Conservation (phyloP, 2,888 invertebrate species). For the Cyaniris semiargus region DNA sequence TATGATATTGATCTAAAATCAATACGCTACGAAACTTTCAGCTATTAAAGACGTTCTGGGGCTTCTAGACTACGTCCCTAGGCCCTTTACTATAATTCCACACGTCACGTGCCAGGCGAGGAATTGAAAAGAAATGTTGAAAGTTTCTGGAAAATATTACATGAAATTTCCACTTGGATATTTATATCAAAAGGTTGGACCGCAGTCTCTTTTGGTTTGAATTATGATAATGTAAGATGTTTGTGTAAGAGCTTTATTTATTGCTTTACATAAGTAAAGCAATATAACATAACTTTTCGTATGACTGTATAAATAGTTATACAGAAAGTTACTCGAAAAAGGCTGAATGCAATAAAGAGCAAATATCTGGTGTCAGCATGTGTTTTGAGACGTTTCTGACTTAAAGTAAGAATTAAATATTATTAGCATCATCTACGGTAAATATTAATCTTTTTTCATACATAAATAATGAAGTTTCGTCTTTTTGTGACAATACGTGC, state of each 20-base stretch:
- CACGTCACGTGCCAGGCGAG: neutral
- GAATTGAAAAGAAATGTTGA: conserved; percentile 11
- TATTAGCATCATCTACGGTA: too few species aligned
- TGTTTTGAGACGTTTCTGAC: too few species aligned
- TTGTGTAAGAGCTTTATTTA: neutral
- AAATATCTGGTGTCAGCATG: too few species aligned
- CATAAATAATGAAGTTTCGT: too few species aligned
- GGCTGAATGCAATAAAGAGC: too few species aligned
- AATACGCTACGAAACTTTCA: neutral
- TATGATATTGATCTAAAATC: neutral
- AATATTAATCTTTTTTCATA: too few species aligned
- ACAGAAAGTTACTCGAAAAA: too few species aligned
- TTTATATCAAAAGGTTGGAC: neutral
- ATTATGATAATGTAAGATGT: conserved; percentile 18
- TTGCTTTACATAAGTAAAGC: neutral
- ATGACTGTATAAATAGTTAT: too few species aligned
- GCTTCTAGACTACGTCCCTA: neutral
- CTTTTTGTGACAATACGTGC: too few species aligned
- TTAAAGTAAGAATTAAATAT: too few species aligned
- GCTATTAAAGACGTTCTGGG: neutral
- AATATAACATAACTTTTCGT: too few species aligned
- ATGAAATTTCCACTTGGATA: neutral
- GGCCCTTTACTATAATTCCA: conserved; percentile 11
- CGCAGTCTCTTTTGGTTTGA: neutral
- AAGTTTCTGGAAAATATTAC: conserved; percentile 17